Conservation (phyloP, 2,888 invertebrate species). For the Acleris emargana region DNA sequence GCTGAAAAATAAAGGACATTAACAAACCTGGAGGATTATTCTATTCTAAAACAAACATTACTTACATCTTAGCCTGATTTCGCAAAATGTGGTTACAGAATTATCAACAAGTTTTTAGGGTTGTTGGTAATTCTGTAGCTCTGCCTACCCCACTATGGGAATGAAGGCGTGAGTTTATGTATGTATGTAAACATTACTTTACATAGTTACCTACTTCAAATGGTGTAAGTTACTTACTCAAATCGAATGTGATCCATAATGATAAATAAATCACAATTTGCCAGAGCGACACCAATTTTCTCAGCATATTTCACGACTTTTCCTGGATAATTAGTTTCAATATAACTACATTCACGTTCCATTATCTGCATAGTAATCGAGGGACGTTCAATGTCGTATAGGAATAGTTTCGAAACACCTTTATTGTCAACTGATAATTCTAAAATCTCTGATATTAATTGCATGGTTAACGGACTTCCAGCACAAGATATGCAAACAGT, state of each 20-base stretch:
- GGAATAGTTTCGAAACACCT: slow-evolving; percentile 61
- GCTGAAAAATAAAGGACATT: slow-evolving; percentile 50
- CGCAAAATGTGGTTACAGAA: no score
- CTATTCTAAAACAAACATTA: background rate
- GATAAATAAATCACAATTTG: slow-evolving; percentile 78
- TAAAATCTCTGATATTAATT: slow-evolving; percentile 65
- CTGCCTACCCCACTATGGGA: no score
- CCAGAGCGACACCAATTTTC: slow-evolving; percentile 73
- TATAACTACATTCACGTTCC: slow-evolving; percentile 64
- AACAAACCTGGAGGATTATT: background rate
- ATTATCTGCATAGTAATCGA: slow-evolving; percentile 58
- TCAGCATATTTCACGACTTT: slow-evolving; percentile 68
- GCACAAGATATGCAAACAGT: slow-evolving; percentile 68
- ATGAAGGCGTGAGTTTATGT: no score
- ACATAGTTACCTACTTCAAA: background rate
- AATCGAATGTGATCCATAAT: slow-evolving; percentile 75
- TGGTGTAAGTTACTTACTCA: slow-evolving; percentile 50
- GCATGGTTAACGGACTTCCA: slow-evolving; percentile 58
- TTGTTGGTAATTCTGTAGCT: no score
- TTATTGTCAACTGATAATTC: slow-evolving; percentile 52
- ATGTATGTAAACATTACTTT: background rate
- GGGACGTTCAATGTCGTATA: slow-evolving; percentile 59
- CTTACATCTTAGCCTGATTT: no score
- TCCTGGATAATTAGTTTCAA: slow-evolving; percentile 53
- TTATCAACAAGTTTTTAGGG: no score